Percentiles rank a stretch among this genome's conserved stretches.
Conservation (phyloP, 2,888 invertebrate species). For the Deilephila porcellus region DNA sequence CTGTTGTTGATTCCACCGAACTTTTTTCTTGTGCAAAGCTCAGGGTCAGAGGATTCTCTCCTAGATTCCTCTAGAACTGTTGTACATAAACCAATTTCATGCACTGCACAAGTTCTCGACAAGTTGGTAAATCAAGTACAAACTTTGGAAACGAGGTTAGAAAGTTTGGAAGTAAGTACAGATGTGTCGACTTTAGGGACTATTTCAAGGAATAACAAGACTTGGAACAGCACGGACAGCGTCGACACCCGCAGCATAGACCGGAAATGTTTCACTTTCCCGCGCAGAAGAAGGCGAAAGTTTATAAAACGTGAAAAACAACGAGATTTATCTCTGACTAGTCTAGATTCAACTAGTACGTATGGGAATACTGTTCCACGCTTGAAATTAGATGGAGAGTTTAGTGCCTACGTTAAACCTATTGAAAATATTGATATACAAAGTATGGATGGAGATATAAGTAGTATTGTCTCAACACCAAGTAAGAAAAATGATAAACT, state of each 20-base stretch:
- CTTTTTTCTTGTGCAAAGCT: slow-evolving; percentile 86
- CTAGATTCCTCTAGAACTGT: slow-evolving; percentile 77
- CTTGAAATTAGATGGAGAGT: slow-evolving; percentile 51
- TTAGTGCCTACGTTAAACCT: slow-evolving; percentile 37
- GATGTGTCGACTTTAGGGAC: slow-evolving; percentile 60
- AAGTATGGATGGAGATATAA: slow-evolving; percentile 80
- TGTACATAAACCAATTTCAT: slow-evolving; percentile 73
- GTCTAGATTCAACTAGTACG: slow-evolving; percentile 59
- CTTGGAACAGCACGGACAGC: slow-evolving; percentile 67
- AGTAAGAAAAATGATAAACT: slow-evolving; percentile 77
- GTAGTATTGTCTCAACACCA: slow-evolving; percentile 77
- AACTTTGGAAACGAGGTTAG: slow-evolving; percentile 85
- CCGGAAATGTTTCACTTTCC: slow-evolving; percentile 73
- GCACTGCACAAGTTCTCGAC: slow-evolving; percentile 77
- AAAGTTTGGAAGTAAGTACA: slow-evolving; percentile 70
- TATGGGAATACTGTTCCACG: slow-evolving; percentile 49
- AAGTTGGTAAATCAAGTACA: slow-evolving; percentile 87
- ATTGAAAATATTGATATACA: slow-evolving; percentile 56
- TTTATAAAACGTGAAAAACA: slow-evolving; percentile 49
- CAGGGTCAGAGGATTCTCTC: slow-evolving; percentile 82
- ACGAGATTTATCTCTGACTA: slow-evolving; percentile 65
- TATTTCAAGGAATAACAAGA: slow-evolving; percentile 49
- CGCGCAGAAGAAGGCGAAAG: slow-evolving; percentile 71
- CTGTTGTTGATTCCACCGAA: slow-evolving; percentile 91
- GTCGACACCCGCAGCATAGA: slow-evolving; percentile 65